phyloP scores from a whole-genome alignment of 2,888 invertebrate genomes.

The Clunio marinus region DNA sequence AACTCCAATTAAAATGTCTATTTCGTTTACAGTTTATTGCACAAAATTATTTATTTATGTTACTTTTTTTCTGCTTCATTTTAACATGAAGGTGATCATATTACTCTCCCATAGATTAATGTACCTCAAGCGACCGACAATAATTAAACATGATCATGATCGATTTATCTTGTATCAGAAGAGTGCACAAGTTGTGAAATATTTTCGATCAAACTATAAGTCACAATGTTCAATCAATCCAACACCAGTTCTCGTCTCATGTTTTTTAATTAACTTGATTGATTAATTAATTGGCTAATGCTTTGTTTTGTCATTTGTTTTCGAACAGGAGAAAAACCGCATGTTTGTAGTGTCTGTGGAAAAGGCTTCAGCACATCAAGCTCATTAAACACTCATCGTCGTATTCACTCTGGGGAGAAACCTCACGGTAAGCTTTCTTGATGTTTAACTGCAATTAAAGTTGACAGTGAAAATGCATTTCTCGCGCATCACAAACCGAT shows the following conservation, averaged over 20 bases:
- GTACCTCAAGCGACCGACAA: no score
- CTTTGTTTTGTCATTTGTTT: neutral
- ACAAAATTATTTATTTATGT: constrained; percentile 8
- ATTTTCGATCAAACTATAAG: constrained; percentile 9
- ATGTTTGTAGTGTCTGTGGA: constrained; percentile 92
- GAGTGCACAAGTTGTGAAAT: neutral
- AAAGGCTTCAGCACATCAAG: constrained; percentile 95
- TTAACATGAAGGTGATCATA: neutral
- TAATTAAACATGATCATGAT: constrained; percentile 27
- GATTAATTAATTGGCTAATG: constrained; percentile 19
- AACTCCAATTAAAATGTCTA: constrained; percentile 35
- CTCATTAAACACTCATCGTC: constrained; percentile 70
- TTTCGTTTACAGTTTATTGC: constrained; percentile 23
- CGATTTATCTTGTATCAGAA: constrained; percentile 16
- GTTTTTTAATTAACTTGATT: neutral
- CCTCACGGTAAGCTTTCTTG: constrained; percentile 60
- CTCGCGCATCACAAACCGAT: neutral
- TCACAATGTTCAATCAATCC: constrained; percentile 13
- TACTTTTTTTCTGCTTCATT: neutral
- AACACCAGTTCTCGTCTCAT: neutral
- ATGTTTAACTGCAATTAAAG: constrained; percentile 43
- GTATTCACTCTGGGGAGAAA: constrained; percentile 86
- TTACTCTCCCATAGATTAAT: neutral
- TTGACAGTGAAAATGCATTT: neutral
- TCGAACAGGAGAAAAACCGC: constrained; percentile 67